Percentiles rank a stretch among this genome's conserved stretches.
These are phyloP conservation scores for Muraenolepis orangiensis DNA, from an alignment of 2,797 vertebrate species.

Conservation along the genomic window DNA sequence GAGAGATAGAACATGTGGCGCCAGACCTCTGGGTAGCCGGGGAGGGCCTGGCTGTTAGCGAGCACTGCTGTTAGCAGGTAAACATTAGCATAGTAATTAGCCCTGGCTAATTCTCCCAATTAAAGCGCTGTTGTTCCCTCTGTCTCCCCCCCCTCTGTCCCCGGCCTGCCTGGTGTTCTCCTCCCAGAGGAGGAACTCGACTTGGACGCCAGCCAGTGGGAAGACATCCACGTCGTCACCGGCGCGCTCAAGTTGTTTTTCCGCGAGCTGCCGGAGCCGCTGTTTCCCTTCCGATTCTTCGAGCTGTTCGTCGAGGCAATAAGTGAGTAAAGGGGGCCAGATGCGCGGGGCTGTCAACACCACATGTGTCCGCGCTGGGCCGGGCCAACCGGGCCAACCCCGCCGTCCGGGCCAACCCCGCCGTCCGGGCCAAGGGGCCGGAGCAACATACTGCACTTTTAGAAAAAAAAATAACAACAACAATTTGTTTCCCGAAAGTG, in stretches of 20 bases:
- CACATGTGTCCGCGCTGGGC: neutral
- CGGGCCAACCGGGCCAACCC: too few species aligned
- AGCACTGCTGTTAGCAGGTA: constrained; percentile 88
- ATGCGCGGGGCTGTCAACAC: constrained; percentile 10
- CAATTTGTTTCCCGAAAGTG: constrained; percentile 1
- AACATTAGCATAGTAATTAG: constrained; percentile 95
- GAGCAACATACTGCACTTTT: neutral
- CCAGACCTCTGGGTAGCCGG: constrained; percentile 82
- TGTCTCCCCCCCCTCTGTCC: constrained; percentile 7
- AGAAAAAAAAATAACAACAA: too few species aligned
- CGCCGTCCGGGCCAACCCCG: too few species aligned
- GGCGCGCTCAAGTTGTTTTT: constrained; percentile 99
- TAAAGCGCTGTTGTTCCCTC: constrained; percentile 84
- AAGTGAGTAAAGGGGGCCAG: constrained; percentile 84
- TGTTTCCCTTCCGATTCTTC: constrained; percentile 92
- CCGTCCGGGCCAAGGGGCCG: neutral
- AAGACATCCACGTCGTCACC: constrained; percentile 96
- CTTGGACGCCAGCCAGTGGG: constrained; percentile 97
- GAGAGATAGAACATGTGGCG: constrained; percentile 66
- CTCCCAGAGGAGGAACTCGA: constrained; percentile 92
- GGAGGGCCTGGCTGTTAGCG: constrained; percentile 83
- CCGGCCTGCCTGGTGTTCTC: neutral
- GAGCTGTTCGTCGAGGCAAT: constrained; percentile 87
- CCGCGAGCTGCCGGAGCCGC: constrained; percentile 93
- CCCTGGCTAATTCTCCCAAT: constrained; percentile 93